phyloP scores from a whole-genome alignment of 1,140 invertebrate species.

The Drosophila tsacasi region DNA sequence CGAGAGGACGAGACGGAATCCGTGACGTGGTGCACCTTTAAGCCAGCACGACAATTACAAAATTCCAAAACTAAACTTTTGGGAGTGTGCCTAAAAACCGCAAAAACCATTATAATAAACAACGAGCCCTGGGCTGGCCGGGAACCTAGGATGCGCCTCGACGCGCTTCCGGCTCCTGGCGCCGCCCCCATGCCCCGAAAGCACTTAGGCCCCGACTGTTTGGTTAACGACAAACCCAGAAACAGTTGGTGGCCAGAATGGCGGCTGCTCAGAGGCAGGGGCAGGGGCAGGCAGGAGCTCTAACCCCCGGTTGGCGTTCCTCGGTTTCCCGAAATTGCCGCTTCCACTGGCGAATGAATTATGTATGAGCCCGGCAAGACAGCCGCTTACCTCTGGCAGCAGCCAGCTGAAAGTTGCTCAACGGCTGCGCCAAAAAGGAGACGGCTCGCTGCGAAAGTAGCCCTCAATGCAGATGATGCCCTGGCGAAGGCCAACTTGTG shows the following conservation, averaged over 20 bases:
- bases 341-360: conserved; percentile 66
- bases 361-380: conserved; percentile 66
- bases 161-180: conserved; percentile 62
- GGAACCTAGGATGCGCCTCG: conserved; percentile 38
- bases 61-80: conserved; percentile 54
- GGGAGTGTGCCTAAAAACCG: conserved; percentile 57
- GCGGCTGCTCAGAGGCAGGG: neutral
- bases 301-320: conserved; percentile 4
- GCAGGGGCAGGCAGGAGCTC: neutral
- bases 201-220: conserved; percentile 71
- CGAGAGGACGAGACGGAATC: too few species aligned
- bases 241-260: conserved; percentile 17
- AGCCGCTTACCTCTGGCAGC: conserved; percentile 22
- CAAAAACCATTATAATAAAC: conserved; percentile 83
- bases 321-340: conserved; percentile 34
- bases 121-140: conserved; percentile 43
- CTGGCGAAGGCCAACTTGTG: conserved; percentile 28
- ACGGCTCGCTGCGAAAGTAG: conserved; percentile 59
- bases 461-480: conserved; percentile 51
- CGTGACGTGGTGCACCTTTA: neutral
- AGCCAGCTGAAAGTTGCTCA: conserved; percentile 50
- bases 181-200: conserved; percentile 24
- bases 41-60: conserved; percentile 67
- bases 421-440: conserved; percentile 60
- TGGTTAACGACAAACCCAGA: conserved; percentile 64